A percentile compares a stretch with the other conserved stretches of the same genome.
Conservation (phyloP, 2,888 invertebrate species). For the Callyntrura guangdongensis region DNA sequence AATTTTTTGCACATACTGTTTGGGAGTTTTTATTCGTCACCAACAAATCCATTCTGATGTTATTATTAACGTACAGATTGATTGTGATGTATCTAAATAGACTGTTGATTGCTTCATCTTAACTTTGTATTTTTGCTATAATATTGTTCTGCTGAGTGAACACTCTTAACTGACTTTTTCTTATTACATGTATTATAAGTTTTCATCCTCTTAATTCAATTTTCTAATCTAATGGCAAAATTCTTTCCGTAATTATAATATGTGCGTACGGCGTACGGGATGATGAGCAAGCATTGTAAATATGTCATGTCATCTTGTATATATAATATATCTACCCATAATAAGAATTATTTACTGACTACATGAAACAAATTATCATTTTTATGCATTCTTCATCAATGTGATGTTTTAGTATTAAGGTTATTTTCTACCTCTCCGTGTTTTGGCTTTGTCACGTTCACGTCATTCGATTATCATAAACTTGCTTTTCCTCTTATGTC, state of each 20-base stretch:
- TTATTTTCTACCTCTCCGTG: neutral
- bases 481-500: neutral
- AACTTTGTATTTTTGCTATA: conserved; percentile 21
- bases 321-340: neutral
- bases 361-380: neutral
- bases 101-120: neutral
- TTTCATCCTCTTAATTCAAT: conserved; percentile 4
- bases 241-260: neutral
- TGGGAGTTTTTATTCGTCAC: neutral
- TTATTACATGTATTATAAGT: neutral
- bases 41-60: neutral
- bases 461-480: conserved; percentile 16
- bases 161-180: conserved; percentile 36
- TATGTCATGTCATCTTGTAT: conserved; percentile 49
- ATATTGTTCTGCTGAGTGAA: neutral
- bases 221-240: neutral
- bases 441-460: conserved; percentile 15
- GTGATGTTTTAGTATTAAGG: neutral
- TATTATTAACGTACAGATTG: too few relatives aligned
- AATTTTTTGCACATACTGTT: neutral
- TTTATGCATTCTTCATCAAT: neutral
- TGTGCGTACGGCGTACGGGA: neutral
- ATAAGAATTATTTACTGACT: neutral
- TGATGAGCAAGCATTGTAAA: conserved; percentile 41
- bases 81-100: neutral